Evolutionary conservation across 2,113 vertebrate species (phyloP).

Genomic region (Lutjanus erythropterus): DNA sequence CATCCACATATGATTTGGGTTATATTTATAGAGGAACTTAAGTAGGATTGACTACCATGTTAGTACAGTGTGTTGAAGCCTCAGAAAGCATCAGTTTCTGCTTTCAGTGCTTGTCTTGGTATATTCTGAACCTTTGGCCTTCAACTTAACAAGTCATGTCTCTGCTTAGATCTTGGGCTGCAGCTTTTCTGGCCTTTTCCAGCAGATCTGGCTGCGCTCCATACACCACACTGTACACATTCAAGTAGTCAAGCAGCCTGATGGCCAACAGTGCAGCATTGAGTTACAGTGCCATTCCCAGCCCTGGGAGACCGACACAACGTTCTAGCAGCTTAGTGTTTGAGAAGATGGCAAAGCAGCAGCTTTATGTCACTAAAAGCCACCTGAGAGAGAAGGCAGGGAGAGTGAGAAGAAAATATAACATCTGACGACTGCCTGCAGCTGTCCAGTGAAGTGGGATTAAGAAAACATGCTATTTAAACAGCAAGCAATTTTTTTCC

Average conservation of each 20-base stretch:
- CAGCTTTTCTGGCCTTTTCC: constrained; percentile 28
- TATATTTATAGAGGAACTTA: background rate
- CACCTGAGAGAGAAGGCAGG: constrained; percentile 49
- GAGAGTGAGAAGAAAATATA: constrained; percentile 46
- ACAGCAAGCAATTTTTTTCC: constrained; percentile 55
- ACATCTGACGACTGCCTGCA: constrained; percentile 70
- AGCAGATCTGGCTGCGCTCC: constrained; percentile 52
- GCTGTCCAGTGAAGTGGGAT: constrained; percentile 75
- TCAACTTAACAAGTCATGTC: constrained; percentile 23
- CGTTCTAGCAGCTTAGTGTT: constrained; percentile 59
- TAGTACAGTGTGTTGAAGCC: background rate
- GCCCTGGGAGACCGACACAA: constrained; percentile 33
- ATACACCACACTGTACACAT: constrained; percentile 21
- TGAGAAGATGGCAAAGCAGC: constrained; percentile 56
- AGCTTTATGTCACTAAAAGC: constrained; percentile 69
- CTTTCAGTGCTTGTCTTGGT: background rate
- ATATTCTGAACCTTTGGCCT: constrained; percentile 32
- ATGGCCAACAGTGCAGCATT: constrained; percentile 22
- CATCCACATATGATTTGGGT: background rate
- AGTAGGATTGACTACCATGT: background rate
- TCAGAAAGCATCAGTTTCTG: constrained; percentile 13
- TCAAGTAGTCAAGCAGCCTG: constrained; percentile 9
- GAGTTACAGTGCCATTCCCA: constrained; percentile 4
- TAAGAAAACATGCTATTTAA: constrained; percentile 81
- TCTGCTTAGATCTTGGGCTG: constrained; percentile 28